Percentiles rank a stretch among this genome's conserved stretches.
Conservation (phyloP, 2,888 invertebrate genomes). For the Cerastoderma edule region DNA sequence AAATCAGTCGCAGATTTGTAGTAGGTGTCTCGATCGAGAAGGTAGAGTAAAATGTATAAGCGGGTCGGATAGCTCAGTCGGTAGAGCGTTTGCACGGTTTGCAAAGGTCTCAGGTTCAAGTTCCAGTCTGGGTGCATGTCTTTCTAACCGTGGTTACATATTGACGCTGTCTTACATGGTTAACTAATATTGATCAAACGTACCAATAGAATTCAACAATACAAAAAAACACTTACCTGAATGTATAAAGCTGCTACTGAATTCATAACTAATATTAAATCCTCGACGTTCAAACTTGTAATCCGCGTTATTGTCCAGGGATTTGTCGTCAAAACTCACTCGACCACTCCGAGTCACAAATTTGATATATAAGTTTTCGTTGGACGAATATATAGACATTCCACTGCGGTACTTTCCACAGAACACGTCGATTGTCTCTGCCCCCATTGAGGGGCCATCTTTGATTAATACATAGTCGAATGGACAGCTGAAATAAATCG, state of each 20-base stretch:
- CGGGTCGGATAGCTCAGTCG: too few relatives aligned
- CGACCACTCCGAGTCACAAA: conserved; percentile 96
- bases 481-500: conserved; percentile 91
- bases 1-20: too few relatives aligned
- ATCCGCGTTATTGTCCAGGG: conserved; percentile 74
- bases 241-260: conserved; percentile 99
- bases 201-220: not conserved
- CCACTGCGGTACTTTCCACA: conserved; percentile 97
- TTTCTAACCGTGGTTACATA: not conserved
- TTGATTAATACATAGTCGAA: conserved; percentile 99
- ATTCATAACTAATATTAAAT: conserved; percentile 99
- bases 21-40: too few relatives aligned
- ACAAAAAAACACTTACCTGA: conserved; percentile 95
- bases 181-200: not conserved
- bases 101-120: not conserved
- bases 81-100: not conserved
- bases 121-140: not conserved
- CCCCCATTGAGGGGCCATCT: conserved; percentile 94
- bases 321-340: conserved; percentile 74
- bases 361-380: conserved; percentile 94
- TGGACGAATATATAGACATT: conserved; percentile 95
- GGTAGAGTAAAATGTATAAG: too few relatives aligned
- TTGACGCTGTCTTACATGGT: not conserved
- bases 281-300: conserved; percentile 93
- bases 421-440: conserved; percentile 97